Base-by-base conservation (phyloP, 2,888 invertebrate species). In the Cryptus viduatorius region DNA sequence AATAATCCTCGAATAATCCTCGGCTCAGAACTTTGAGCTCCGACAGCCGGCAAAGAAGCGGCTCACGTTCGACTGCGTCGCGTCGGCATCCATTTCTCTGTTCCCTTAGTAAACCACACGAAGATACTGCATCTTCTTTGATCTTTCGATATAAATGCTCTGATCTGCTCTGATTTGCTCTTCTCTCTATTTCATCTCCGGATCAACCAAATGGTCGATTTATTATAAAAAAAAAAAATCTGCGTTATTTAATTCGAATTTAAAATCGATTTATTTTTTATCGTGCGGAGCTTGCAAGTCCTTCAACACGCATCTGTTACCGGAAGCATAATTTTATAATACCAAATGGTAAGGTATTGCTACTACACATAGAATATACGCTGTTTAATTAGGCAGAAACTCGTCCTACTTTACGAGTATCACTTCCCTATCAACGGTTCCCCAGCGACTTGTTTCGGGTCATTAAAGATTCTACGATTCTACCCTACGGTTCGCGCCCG, bases 1-100 rank as follows among this genome's bases (percentile, higher is more conserved):
- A 88, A 90, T 92, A 92, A 93, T 92, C 92, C 91, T 87, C 86
- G 83, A 88, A 87, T 93, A 92, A 93, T 92, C 92, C 90, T 61
- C 76, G 88, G 90, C 90, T 90, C 90, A 89, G 89, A 84, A 87
- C 83, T 86, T 84, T 89, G 91, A 90, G 90, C 87, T 88, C 79
- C 83, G 87, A 87, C 92, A 91, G 92, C 92, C 92, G 92, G 91
- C 89, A 87, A 88, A 89, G 84, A 75, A 79, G 67, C 77, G 78
- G 77, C 82, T 78, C 82, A 77, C 77, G 78, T 86, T 86, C 68
- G 84, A 81, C 83, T 85, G 86, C 73, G 16, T 75, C 72, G 86
- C 80, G 83, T 75, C 69, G 71, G 76, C 65, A 69, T 69, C 79
- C 68, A 84, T 73, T 72, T 82, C 83, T 84, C 86, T n/a, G 12